Base-by-base conservation (phyloP, 2,113 vertebrate genomes). In the Gasterosteus nipponicus region DNA sequence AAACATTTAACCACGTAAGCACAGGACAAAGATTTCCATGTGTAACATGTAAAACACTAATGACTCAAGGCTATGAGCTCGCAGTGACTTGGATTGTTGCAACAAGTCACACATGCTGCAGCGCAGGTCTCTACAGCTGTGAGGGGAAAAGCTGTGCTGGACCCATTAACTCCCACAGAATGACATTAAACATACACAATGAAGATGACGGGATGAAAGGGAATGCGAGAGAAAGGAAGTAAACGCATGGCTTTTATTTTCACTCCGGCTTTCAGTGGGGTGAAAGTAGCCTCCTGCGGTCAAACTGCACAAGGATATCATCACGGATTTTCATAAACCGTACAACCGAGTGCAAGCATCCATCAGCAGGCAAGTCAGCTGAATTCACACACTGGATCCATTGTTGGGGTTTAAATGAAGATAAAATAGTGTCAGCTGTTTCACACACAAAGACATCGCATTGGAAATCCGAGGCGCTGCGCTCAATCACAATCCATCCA, bases 181-280 rank as follows among this genome's bases (percentile, higher is more conserved):
- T 0, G 26, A 49, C 69, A 76, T 89, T 80, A 86, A 85, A 81
- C 81, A 83, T 85, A 78, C 67, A 89, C 59, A 35, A 77, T 65
- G 47, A 60, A n/a, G 77, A 75, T 46, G 81, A 63, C 22, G 59
- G 59, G 64, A 2, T 14, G 58, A 39, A 35, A 64, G 16, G 56
- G 41, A n/a, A 38, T 69, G 44, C 73, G n/a, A 31, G 67, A 59
- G 44, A 67, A 53, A 42, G 69, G 3, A 61, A 41, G 44, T 12
- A 14, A 46, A 10, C n/a, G 2, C 29, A 49, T 14, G 0, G 51
- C 60, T 4, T 78, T 74, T 71, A 63, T 51, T 68, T 47, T 47
- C 57, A 54, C 35, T 46, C 57, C 12, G 10, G 29, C 3, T 68
- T 56, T 42, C 31, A 75, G 29, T 44, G 7, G 42, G 38, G 22